Conservation (phyloP, 2,888 invertebrate genomes). For the Torymus texanus region DNA sequence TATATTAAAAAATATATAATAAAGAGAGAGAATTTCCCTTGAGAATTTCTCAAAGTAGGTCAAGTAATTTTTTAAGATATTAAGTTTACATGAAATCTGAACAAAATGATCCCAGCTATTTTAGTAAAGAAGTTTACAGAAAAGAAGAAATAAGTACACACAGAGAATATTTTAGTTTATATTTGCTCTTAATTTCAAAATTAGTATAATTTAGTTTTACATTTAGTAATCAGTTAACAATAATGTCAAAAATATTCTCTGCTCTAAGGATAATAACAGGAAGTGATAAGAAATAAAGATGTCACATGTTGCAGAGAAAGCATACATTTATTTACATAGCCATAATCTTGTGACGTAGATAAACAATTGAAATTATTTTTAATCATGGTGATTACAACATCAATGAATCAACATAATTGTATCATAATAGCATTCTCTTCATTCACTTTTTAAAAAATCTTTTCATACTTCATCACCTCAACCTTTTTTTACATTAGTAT, state of each 20-base stretch:
- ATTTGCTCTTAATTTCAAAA: too few relatives aligned
- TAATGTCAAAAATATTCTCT: conserved; percentile 20
- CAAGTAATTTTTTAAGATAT: background rate
- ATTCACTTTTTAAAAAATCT: conserved; percentile 43
- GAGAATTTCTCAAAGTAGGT: too few relatives aligned
- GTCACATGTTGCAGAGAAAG: conserved; percentile 68
- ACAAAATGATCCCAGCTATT: background rate
- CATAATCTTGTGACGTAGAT: conserved; percentile 63
- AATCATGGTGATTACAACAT: conserved; percentile 60
- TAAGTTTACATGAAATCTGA: background rate
- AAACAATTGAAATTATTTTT: conserved; percentile 42
- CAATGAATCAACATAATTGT: conserved; percentile 57
- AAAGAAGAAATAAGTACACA: background rate
- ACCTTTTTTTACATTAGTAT: conserved; percentile 25
- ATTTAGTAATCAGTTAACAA: too few relatives aligned
- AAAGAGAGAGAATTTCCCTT: too few relatives aligned
- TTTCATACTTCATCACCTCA: conserved; percentile 6
- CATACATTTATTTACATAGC: conserved; percentile 74
- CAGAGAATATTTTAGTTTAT: background rate
- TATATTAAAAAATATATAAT: too few relatives aligned
- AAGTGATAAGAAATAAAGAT: conserved; percentile 54
- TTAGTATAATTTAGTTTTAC: too few relatives aligned
- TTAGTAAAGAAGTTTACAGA: background rate
- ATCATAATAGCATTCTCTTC: conserved; percentile 59
- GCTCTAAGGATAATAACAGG: conserved; percentile 41